Percentiles rank a stretch among this genome's conserved stretches.
Conservation (phyloP, 2,888 invertebrate genomes). For the Drosophila demipolita region DNA sequence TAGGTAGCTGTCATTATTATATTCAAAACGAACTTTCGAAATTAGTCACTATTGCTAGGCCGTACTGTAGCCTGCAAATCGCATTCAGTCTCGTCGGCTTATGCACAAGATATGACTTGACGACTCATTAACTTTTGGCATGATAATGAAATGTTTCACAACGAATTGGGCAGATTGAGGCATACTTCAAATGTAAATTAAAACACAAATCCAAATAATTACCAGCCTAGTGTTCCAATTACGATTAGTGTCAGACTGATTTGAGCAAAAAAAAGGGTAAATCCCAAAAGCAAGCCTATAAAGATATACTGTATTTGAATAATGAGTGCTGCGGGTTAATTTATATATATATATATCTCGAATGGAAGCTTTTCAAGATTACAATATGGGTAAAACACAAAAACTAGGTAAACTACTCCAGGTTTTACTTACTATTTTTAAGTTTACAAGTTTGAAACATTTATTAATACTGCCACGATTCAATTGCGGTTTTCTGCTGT, state of each 20-base stretch:
- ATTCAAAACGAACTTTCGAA: not conserved
- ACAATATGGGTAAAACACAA: slow-evolving; percentile 24
- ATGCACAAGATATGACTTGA: slow-evolving; percentile 5
- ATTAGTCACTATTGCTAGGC: not conserved
- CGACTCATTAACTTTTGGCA: slow-evolving; percentile 6
- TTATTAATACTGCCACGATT: not conserved
- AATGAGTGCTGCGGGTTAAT: slow-evolving; percentile 8
- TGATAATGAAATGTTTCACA: slow-evolving; percentile 15
- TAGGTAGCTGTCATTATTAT: not conserved
- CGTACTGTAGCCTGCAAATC: slow-evolving; percentile 11
- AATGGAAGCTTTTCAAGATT: slow-evolving; percentile 1
- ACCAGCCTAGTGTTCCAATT: slow-evolving; percentile 28
- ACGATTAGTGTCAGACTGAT: slow-evolving; percentile 13
- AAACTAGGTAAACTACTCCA: not conserved
- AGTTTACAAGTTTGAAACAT: not conserved
- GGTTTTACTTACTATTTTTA: not conserved
- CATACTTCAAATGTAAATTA: slow-evolving; percentile 31
- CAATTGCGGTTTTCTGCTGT: not conserved
- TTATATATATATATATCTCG: slow-evolving; percentile 22
- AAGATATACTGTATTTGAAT: slow-evolving; percentile 1
- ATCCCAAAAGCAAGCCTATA: slow-evolving; percentile 1
- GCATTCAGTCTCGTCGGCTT: not conserved
- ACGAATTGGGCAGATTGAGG: slow-evolving; percentile 21
- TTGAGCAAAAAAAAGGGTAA: slow-evolving; percentile 12
- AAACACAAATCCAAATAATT: slow-evolving; percentile 27